Evolutionary conservation across 2,797 vertebrate species (phyloP), one percentile per base, ranked within the genome.

Genomic region (Cryptoprocta ferox): DNA sequence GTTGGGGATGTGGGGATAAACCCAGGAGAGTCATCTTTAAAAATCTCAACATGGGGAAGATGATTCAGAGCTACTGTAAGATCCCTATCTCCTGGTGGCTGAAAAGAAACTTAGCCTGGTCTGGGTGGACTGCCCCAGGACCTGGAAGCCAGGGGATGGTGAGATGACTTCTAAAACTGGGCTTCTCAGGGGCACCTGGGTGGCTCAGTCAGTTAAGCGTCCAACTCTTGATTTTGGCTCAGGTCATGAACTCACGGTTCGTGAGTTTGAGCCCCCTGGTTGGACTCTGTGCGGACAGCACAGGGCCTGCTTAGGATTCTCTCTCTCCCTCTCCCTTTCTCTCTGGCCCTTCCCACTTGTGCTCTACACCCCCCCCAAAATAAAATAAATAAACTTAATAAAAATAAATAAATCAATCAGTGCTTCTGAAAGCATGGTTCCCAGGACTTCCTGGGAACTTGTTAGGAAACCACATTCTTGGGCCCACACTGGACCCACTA

Each of bases 71-170:
- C n/a, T 65, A 85, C 83, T 83, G 0, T 56, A 66, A 92, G n/a
- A 81, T 11, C 11, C 83, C 75, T 50, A 59, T 28, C 76, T 91
- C 28, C 50, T 59, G 30, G 80, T 89, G 26, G 45, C 59, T 78
- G 26, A 80, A 71, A 76, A 93, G 39, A 91, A 97, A 88, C 63
- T 82, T 42, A 76, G 66, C 53, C 59, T 81, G 30, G 35, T 68
- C 70, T 68, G 28, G 14, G 50, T 39, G 18, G 16, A 66, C 13
- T 73, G 66, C 39, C 78, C 35, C 66, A 45, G 53, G 48, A 85
- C 15, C 78, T 42, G n/a, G 53, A 68, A 79, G 26, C 61, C 83
- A 66, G 50, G 19, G 14, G 66, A 39, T 16, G 19, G n/a, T 0
- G 2, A 89, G 75, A 83, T 13, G 50, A 53, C 50, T 66, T 81